phyloP scores from a whole-genome alignment of 92 coral and sea anemone species.

The Epizoanthus ramosus region DNA sequence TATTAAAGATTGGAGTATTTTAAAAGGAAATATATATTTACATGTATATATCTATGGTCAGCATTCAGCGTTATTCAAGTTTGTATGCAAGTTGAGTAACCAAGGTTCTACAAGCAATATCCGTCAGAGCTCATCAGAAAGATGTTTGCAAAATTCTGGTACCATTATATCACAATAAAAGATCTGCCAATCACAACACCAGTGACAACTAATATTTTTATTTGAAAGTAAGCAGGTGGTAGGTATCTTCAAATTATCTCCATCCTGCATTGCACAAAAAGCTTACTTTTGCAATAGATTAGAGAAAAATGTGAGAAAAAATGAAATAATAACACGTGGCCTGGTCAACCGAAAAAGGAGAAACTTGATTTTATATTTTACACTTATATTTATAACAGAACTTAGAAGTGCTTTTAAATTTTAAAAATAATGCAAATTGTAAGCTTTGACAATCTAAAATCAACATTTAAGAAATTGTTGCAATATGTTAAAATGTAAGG shows the following conservation, averaged over 20 bases:
- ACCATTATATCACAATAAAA: not conserved
- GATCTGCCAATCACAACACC: conserved; percentile 8
- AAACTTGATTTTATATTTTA: not conserved
- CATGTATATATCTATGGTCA: not conserved
- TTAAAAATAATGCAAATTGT: conserved; percentile 19
- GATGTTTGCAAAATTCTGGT: conserved; percentile 3
- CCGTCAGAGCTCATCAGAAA: not conserved
- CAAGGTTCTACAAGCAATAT: not conserved
- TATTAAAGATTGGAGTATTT: no score
- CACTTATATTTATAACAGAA: no score
- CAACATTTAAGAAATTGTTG: not conserved
- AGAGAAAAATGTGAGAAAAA: not conserved
- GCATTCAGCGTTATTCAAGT: not conserved
- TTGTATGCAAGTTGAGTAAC: not conserved
- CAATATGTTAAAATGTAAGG: no score
- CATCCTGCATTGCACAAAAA: not conserved
- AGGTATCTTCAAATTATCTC: not conserved
- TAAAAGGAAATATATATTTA: no score
- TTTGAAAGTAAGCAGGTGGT: conserved; percentile 13
- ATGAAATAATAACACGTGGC: not conserved
- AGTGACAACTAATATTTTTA: not conserved
- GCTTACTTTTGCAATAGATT: no score
- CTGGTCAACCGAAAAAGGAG: not conserved
- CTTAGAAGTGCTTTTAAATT: not conserved
- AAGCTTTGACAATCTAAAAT: conserved; percentile 16